Base-by-base conservation (phyloP, 2,888 invertebrate species). In the Drosophila pegasa region DNA sequence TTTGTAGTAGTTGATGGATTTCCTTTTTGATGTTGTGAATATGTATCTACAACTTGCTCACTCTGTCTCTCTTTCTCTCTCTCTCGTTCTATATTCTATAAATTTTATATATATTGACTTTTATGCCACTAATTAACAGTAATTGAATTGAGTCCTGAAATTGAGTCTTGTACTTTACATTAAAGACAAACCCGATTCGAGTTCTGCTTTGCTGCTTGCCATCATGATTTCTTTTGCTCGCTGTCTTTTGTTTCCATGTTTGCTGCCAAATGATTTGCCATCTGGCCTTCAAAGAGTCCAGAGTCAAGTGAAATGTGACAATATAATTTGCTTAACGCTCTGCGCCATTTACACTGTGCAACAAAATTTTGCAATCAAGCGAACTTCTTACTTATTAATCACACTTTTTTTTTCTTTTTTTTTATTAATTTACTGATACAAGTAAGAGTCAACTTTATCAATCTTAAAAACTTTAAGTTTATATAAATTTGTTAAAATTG, bases 21-120 rank as follows among this genome's bases (percentile, higher is more conserved):
- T 92, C 89, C 92, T 92, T 92, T 92, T 92, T 91, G 92, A 91
- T 92, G 91, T 92, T 92, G 91, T 92, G 92, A 90, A 90, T 82
- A 88, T 84, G 63, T 88, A 78, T 81, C 64, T 82, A 60, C 64
- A 66, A 76, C 52, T 65, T 64, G 69, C 67, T 71, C 68, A 79
- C 43, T 70, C 72, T 87, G 68, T 78, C 71, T 80, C 65, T 73
- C 66, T 80, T 67, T 55, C 33, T 71, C 66, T 80, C 33, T 74
- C 72, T 87, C 68, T 78, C 68, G 78, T 61, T 75, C 67, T 80
- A 71, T 65, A 52, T 52, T 18, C 37, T 51, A 37, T 51, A 3
- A 29, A 54, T 27, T 65, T 61, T 61, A 71, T 64, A 76, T 83
- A 76, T 77, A 80, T 83, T 83, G 67, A 80, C 59, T 73, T 76